Evolutionary conservation across 1,140 invertebrate species (phyloP).

Genomic region (Caenorhabditis inopinata): DNA sequence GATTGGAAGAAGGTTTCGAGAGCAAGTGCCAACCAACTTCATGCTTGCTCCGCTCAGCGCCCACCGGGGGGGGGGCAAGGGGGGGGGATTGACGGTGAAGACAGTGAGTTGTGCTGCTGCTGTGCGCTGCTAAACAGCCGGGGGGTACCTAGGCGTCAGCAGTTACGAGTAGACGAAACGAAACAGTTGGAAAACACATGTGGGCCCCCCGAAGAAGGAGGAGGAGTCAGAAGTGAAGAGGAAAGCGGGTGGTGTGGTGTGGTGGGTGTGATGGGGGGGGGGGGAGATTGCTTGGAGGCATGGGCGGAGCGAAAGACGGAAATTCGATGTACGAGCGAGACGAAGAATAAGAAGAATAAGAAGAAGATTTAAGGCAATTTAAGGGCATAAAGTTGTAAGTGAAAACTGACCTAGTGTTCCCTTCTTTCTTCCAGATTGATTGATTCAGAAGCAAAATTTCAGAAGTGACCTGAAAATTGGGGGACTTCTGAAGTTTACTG

Average conservation of each 20-base stretch:
- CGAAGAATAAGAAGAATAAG: background rate
- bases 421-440: background rate
- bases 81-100: no score
- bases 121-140: no score
- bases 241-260: no score
- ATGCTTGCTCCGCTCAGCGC: background rate
- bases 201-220: no score
- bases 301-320: background rate
- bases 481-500: no score
- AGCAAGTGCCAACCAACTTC: slow-evolving; percentile 23
- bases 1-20: slow-evolving; percentile 5
- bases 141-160: no score
- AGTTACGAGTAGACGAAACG: no score
- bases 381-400: background rate
- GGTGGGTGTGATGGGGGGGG: no score
- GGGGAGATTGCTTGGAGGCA: background rate
- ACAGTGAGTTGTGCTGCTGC: no score
- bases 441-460: background rate
- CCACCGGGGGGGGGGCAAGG: background rate
- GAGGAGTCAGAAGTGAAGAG: background rate
- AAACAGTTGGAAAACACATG: no score
- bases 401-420: slow-evolving; percentile 2
- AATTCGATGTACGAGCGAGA: background rate
- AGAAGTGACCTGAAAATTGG: background rate
- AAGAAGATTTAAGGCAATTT: slow-evolving; percentile 19